Evolutionary conservation across 1,140 invertebrate species (phyloP), one percentile per base, ranked within the genome.

Genomic region (Platyscapa corneri): DNA sequence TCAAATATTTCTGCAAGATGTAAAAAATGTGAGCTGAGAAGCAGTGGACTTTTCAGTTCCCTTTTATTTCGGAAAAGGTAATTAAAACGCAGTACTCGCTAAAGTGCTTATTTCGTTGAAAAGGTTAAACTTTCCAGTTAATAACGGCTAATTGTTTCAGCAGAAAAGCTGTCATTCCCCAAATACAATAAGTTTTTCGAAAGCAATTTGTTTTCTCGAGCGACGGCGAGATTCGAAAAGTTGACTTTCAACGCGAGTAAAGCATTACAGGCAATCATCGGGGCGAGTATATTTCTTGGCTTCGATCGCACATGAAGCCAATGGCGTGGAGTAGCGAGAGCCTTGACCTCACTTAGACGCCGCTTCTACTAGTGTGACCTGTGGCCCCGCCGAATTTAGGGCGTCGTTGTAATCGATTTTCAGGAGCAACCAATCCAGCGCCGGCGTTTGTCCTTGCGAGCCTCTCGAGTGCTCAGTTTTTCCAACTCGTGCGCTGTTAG

Each of bases 351-450:
- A 20, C 76, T 56, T 34, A 32, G 46, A 6, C 75, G 75, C 75
- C n/a, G 75, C 46, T 0, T 23, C 53, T 32, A 37, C 46, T 60
- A 32, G 76, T 34, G 32, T 30, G 53, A 56, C 76, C 23, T 27
- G 76, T 64, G 76, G n/a, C 56, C n/a, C 53, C 23, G 34, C 60
- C 60, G 78, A 81, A 81, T 81, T 81, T 81, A 81, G 78, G 78
- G 78, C 78, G 78, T 81, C 78, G 56, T 81, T 81, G n/a, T 34
- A 27, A 81, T 81, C 78, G 78, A 81, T 81, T 81, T 81, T 67
- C 37, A 27, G 39, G 10, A 32, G 49, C 49, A 18, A 32, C 37
- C 37, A 74, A 74, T 74, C 70, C 37, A 20, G 27, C 37, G 5
- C 12, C 37, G 75, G 75, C 46, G 70, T 39, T 74, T 74, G 70